These are phyloP conservation scores for Promerops cafer DNA, from an alignment of 2,113 vertebrate species.

Conservation along the genomic window DNA sequence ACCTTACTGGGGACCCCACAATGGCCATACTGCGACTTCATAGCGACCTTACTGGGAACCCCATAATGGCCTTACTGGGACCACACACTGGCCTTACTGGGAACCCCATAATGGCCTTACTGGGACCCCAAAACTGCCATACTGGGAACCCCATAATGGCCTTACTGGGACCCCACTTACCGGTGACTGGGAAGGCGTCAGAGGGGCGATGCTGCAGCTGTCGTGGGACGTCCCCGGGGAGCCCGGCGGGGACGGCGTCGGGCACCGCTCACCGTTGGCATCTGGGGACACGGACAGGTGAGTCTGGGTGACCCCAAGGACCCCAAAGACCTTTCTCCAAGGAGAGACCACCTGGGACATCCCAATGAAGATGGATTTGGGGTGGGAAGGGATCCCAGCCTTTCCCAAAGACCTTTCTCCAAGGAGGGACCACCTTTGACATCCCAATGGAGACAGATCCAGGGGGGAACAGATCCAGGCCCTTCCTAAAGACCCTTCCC, in stretches of 20 bases:
- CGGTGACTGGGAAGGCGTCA: slow-evolving; percentile 88
- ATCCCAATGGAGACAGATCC: rapidly evolving
- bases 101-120: background rate
- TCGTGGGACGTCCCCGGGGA: slow-evolving; percentile 70
- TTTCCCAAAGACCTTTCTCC: background rate
- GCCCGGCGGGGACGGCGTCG: slow-evolving; percentile 73
- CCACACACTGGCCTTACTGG: background rate
- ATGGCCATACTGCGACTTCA: background rate
- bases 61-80: background rate
- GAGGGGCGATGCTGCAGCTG: slow-evolving; percentile 86
- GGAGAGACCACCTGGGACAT: background rate
- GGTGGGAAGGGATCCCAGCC: background rate
- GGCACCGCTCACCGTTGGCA: slow-evolving; percentile 63
- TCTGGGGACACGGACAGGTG: slow-evolving; percentile 37
- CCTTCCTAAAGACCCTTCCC: background rate
- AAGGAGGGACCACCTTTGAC: rapidly evolving
- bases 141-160: background rate
- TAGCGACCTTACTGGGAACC: background rate
- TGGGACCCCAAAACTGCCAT: background rate
- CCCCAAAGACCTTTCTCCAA: background rate
- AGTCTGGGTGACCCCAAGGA: rapidly evolving
- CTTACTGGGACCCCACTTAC: slow-evolving; percentile 57
- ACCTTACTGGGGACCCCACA: background rate
- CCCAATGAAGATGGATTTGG: background rate
- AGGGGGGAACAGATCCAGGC: rapidly evolving